Conservation (phyloP, 2,888 invertebrate genomes). For the Amphiduros pacificus region DNA sequence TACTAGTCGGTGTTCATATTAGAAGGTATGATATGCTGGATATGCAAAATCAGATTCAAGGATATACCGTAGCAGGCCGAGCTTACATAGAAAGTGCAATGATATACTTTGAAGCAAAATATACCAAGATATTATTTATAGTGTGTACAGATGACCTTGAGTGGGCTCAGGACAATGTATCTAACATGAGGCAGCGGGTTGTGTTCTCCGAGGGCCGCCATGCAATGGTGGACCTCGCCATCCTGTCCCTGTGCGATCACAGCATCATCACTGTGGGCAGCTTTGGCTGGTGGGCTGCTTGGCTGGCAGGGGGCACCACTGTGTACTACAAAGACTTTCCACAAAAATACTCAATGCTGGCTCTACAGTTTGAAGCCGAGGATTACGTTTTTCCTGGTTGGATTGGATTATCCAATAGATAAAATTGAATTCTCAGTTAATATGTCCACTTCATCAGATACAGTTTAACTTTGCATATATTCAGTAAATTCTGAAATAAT, state of each 20-base stretch:
- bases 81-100: constrained; percentile 51
- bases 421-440: too few relatives aligned
- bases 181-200: constrained; percentile 24
- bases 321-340: constrained; percentile 58
- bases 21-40: constrained; percentile 57
- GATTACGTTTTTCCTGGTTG: constrained; percentile 57
- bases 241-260: constrained; percentile 51
- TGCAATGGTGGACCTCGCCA: constrained; percentile 54
- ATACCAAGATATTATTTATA: constrained; percentile 45
- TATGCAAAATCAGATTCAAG: constrained; percentile 43
- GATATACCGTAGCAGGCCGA: constrained; percentile 52
- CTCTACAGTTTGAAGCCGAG: constrained; percentile 44
- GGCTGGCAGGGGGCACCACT: constrained; percentile 48
- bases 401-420: constrained; percentile 29
- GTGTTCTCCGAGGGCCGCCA: constrained; percentile 33
- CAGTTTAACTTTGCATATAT: too few relatives aligned
- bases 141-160: constrained; percentile 55
- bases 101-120: constrained; percentile 40
- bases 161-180: constrained; percentile 45
- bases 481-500: too few relatives aligned
- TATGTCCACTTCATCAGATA: too few relatives aligned
- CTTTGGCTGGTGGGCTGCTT: constrained; percentile 61
- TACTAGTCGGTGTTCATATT: constrained; percentile 54
- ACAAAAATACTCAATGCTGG: constrained; percentile 44
- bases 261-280: constrained; percentile 56